Evolutionary conservation across 1,140 invertebrate species (phyloP), one percentile per base, ranked within the genome.

Genomic region (Drosophila guanche): DNA sequence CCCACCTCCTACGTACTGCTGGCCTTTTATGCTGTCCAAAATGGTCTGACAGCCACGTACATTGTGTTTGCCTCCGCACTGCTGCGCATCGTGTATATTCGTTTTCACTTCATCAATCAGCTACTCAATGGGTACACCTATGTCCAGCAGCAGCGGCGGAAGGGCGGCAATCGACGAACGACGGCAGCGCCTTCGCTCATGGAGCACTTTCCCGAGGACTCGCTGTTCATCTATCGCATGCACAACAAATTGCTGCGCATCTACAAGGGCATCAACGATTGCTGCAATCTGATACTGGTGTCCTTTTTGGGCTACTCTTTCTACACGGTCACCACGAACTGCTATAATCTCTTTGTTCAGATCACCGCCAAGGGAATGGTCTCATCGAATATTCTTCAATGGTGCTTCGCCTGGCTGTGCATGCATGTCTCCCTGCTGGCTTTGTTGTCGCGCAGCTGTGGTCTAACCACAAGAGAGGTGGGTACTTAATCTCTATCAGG

Each of bases 301-400:
- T 83, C 72, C 14, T 91, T 90, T 58, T 74, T 91, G 58, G 90
- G 90, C 3, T 91, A 90, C 47, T 84, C 90, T n/a, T 91, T 91
- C 55, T 91, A 91, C 45, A 90, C 83, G n/a, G 90, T 91, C 25
- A 91, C 90, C 25, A 90, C 90, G 46, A 90, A 91, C 46, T 89
- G 90, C 23, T 91, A 91, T 25, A 91, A 91, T 59, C 71, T 90
- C 0, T 91, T 91, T 14, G 90, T 91, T 5, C 90, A 91, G 68
- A 90, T 91, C 43, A 90, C 86, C 42, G 89, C 76, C 40, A 80
- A 76, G 43, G 66, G 76, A 23, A 45, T 66, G 51, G 70, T 90
- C 14, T 89, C 90, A 1, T 10, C 56, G 2, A 71, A 88, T 33
- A 75, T 91, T n/a, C 33, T 91, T 25, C 90, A 90, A 45, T 81